Percentiles rank a stretch among this genome's conserved stretches.
phyloP scores from a whole-genome alignment of 1,140 invertebrate species.

The Heliconius eleuchia region DNA sequence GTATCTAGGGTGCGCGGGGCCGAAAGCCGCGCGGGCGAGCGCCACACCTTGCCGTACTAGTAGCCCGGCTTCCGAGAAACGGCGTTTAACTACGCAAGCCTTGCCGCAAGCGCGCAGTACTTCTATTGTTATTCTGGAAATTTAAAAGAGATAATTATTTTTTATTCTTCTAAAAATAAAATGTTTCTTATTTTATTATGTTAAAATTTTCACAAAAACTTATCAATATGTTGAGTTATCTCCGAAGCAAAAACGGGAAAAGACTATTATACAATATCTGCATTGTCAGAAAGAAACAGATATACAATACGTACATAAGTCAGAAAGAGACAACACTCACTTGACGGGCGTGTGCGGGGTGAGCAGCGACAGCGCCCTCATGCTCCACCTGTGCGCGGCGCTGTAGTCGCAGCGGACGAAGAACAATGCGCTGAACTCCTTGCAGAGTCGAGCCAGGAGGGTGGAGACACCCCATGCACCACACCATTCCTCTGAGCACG shows the following conservation, averaged over 20 bases:
- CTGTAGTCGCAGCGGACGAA: slow-evolving; percentile 92
- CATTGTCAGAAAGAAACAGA: too few species aligned
- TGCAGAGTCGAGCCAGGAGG: slow-evolving; percentile 86
- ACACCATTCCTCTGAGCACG: slow-evolving; percentile 24
- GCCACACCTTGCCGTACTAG: slow-evolving; percentile 91
- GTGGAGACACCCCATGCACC: slow-evolving; percentile 60
- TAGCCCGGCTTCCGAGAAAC: slow-evolving; percentile 90
- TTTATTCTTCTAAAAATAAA: too few species aligned
- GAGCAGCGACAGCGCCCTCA: slow-evolving; percentile 86
- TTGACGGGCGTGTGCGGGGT: slow-evolving; percentile 82
- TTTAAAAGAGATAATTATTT: background rate
- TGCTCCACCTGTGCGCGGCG: slow-evolving; percentile 87
- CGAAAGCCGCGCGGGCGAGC: slow-evolving; percentile 86
- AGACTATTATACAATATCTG: too few species aligned
- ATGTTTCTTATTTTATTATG: too few species aligned
- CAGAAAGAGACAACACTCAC: slow-evolving; percentile 47
- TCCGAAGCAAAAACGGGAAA: too few species aligned
- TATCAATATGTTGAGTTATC: too few species aligned
- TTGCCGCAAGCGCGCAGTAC: slow-evolving; percentile 92
- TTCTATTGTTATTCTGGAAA: slow-evolving; percentile 85
- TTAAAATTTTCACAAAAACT: too few species aligned
- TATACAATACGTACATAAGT: too few species aligned
- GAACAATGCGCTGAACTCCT: slow-evolving; percentile 89
- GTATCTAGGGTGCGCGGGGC: slow-evolving; percentile 88
- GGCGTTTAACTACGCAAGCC: slow-evolving; percentile 92